These are phyloP conservation scores for Brachionus rotundiformis DNA, from an alignment of 1,140 invertebrate genomes.

Conservation along the genomic window DNA sequence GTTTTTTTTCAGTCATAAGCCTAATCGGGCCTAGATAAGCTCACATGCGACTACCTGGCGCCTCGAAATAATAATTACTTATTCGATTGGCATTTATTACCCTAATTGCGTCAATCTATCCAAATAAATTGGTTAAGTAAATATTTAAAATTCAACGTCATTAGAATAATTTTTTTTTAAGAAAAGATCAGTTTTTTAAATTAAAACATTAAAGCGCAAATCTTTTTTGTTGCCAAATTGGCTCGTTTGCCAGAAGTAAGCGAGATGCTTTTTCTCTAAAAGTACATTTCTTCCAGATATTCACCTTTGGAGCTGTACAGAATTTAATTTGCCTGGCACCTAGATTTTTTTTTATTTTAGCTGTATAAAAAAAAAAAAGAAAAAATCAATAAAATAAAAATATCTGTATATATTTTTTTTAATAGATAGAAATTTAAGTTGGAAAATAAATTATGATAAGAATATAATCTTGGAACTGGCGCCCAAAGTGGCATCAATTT, in stretches of 20 bases:
- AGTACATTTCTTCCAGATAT: not conserved
- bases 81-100: not conserved
- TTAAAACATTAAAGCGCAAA: too few relatives aligned
- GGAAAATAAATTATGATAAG: slow-evolving; percentile 9
- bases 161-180: not conserved
- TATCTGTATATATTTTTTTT: not conserved
- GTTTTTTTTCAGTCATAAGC: not conserved
- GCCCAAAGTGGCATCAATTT: not conserved
- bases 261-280: not conserved
- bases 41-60: not conserved
- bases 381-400: not conserved
- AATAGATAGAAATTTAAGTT: not conserved
- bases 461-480: not conserved
- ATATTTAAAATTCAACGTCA: slow-evolving; percentile 22
- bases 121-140: not conserved
- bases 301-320: not conserved
- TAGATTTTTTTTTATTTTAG: slow-evolving; percentile 12
- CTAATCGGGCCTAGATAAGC: not conserved
- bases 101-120: slow-evolving; percentile 16
- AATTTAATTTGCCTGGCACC: too few relatives aligned
- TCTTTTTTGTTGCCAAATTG: not conserved
- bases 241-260: not conserved
- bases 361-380: too few relatives aligned
- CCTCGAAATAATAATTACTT: not conserved
- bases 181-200: too few relatives aligned